phyloP scores from a whole-genome alignment of 2,113 vertebrate genomes.

The Serilophus lunatus region DNA sequence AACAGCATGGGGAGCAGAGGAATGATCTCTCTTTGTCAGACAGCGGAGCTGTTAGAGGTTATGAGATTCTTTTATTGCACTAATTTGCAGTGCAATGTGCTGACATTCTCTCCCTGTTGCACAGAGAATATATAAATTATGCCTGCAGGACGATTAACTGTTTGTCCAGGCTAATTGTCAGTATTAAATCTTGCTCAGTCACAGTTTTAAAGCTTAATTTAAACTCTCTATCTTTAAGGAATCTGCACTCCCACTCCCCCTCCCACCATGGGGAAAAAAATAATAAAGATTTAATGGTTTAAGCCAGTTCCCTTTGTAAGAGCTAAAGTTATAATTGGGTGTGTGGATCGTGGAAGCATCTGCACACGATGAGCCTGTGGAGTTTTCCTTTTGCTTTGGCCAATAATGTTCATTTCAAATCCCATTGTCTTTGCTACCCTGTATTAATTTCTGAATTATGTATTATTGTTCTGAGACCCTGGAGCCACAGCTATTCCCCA shows the following conservation, averaged over 20 bases:
- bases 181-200: constrained; percentile 71
- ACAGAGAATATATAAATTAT: constrained; percentile 67
- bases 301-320: constrained; percentile 45
- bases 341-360: constrained; percentile 33
- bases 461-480: constrained; percentile 58
- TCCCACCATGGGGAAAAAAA: constrained; percentile 17
- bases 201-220: constrained; percentile 76
- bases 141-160: constrained; percentile 65
- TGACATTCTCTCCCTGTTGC: constrained; percentile 47
- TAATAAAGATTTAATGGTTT: constrained; percentile 68
- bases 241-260: constrained; percentile 62
- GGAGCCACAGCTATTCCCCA: constrained; percentile 43
- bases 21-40: constrained; percentile 68
- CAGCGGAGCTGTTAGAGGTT: constrained; percentile 42
- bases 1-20: constrained; percentile 44
- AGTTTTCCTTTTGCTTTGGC: constrained; percentile 34
- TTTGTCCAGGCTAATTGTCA: constrained; percentile 75
- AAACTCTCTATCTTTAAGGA: constrained; percentile 73
- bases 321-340: constrained; percentile 47
- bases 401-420: constrained; percentile 14
- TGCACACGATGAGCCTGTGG: constrained; percentile 7
- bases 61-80: constrained; percentile 55
- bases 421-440: constrained; percentile 53
- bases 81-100: constrained; percentile 40
- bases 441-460: constrained; percentile 65